Evolutionary conservation across 2,888 invertebrate genomes (phyloP).

Genomic region (Amorpha juglandis): DNA sequence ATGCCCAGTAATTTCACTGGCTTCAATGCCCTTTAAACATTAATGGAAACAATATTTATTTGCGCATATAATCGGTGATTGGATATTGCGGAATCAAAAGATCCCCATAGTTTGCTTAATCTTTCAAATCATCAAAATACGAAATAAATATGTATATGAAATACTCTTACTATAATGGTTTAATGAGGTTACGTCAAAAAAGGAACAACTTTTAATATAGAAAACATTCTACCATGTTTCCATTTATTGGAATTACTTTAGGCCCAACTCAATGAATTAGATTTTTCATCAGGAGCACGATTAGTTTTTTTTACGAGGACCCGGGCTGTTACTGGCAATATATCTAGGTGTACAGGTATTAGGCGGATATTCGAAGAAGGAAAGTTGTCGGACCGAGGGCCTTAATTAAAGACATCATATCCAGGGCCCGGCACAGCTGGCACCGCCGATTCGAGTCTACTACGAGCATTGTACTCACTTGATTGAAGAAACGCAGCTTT

Average conservation of each 20-base stretch:
- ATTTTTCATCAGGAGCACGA: slow-evolving; percentile 21
- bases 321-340: slow-evolving; percentile 21
- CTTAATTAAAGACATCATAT: slow-evolving; percentile 54
- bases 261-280: slow-evolving; percentile 21
- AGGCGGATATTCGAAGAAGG: slow-evolving; percentile 26
- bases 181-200: neutral
- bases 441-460: slow-evolving; percentile 29
- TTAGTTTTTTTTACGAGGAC: slow-evolving; percentile 24
- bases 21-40: no score
- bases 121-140: neutral
- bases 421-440: slow-evolving; percentile 46
- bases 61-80: no score
- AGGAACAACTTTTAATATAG: slow-evolving; percentile 7
- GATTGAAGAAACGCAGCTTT: neutral
- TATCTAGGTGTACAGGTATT: slow-evolving; percentile 18
- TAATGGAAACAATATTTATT: no score
- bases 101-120: no score
- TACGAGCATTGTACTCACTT: slow-evolving; percentile 17
- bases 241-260: slow-evolving; percentile 7
- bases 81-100: no score
- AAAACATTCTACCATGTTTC: neutral
- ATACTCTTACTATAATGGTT: neutral
- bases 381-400: slow-evolving; percentile 28
- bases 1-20: no score
- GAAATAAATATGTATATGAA: neutral